Conservation (phyloP, 23 tunicate genomes). For the Ciona savignyi region DNA sequence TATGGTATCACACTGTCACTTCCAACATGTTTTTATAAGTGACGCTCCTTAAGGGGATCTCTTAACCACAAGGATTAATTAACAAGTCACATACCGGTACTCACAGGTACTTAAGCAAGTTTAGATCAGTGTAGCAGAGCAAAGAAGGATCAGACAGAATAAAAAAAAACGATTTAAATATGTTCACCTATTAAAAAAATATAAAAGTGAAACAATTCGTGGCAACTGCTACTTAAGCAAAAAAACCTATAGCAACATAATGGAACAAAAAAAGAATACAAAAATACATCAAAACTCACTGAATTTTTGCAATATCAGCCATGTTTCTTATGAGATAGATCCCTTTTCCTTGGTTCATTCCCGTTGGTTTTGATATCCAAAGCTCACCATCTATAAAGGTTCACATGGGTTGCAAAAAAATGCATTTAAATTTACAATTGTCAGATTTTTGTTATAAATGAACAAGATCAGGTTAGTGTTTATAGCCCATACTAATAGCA, state of each 20-base stretch:
- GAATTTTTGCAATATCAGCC: conserved; percentile 50
- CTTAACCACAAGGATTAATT: too few relatives aligned
- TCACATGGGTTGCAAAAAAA: not conserved
- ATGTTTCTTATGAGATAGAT: conserved; percentile 55
- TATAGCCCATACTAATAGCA: not conserved
- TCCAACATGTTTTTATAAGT: too few relatives aligned
- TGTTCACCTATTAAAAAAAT: too few relatives aligned
- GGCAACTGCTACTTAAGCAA: too few relatives aligned
- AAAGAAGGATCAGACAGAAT: not conserved
- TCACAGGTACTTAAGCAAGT: too few relatives aligned
- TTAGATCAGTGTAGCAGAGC: too few relatives aligned
- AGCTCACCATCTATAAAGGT: conserved; percentile 52
- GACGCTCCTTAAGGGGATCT: too few relatives aligned
- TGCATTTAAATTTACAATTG: not conserved
- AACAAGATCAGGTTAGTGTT: not conserved
- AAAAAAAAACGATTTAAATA: too few relatives aligned
- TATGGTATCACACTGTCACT: too few relatives aligned
- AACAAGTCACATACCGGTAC: too few relatives aligned
- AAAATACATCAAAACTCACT: conserved; percentile 25
- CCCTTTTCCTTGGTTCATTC: conserved; percentile 91
- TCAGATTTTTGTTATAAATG: not conserved
- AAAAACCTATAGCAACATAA: too few relatives aligned
- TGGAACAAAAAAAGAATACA: not conserved
- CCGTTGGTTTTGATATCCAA: conserved; percentile 97
- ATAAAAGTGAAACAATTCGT: too few relatives aligned